These are phyloP conservation scores for Cynopterus sphinx DNA, from an alignment of 2,797 vertebrate species.

Conservation along the genomic window DNA sequence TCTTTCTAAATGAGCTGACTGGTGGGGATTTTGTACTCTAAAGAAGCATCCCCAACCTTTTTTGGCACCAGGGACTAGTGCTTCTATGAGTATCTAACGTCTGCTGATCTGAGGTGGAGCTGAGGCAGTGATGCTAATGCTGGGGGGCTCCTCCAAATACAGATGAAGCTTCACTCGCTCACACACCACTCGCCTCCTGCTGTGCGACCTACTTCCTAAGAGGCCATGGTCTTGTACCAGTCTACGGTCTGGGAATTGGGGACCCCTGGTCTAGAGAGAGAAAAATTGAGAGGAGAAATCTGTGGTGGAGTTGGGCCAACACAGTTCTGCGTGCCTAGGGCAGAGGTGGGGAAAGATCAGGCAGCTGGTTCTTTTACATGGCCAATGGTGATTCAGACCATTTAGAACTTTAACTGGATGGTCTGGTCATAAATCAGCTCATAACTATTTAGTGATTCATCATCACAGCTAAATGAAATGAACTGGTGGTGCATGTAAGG, in stretches of 20 bases:
- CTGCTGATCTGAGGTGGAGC: no score
- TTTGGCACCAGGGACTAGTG: no score
- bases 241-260: no score
- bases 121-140: no score
- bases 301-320: not conserved
- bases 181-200: no score
- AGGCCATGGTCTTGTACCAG: no score
- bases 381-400: not conserved
- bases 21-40: not conserved
- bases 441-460: not conserved
- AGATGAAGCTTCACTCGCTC: no score
- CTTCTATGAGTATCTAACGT: no score
- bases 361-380: not conserved
- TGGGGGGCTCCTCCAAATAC: no score
- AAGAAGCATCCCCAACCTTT: not conserved
- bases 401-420: not conserved
- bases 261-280: not conserved
- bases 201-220: no score
- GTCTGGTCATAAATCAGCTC: not conserved
- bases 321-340: not conserved
- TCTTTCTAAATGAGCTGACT: not conserved
- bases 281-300: not conserved
- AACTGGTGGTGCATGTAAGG: not conserved
- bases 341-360: not conserved
- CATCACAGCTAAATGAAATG: constrained; percentile 3